Conservation (phyloP, 2,888 invertebrate species). For the Diogma glabrata region DNA sequence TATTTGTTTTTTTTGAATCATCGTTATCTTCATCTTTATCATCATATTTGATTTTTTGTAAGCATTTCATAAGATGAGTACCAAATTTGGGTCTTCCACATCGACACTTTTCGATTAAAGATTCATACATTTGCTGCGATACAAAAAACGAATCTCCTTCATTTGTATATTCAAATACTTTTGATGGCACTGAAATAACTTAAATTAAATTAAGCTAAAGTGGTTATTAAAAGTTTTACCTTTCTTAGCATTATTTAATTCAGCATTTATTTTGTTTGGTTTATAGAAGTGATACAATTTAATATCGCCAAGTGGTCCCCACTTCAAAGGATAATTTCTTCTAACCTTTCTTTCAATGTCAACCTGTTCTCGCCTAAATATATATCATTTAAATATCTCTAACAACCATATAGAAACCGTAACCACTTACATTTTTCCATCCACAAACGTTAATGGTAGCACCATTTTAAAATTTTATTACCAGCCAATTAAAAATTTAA, state of each 20-base stretch:
- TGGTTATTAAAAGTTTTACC: too few species aligned
- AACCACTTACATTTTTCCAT: too few species aligned
- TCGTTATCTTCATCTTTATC: background rate
- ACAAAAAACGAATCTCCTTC: background rate
- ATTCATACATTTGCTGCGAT: background rate
- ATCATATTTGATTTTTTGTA: background rate
- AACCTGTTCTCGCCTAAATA: constrained; percentile 1
- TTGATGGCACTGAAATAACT: too few species aligned
- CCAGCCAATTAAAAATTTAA: too few species aligned
- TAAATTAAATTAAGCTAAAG: too few species aligned
- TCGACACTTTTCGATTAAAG: background rate
- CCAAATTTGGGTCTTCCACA: background rate
- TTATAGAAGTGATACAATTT: background rate
- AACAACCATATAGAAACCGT: too few species aligned
- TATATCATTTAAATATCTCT: too few species aligned
- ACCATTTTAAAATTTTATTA: too few species aligned
- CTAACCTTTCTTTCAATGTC: constrained; percentile 1
- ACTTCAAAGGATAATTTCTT: background rate
- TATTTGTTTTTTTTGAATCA: background rate
- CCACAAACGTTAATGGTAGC: too few species aligned
- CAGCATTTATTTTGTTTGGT: background rate
- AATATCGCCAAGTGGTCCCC: background rate
- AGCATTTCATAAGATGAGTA: background rate
- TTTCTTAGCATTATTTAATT: background rate
- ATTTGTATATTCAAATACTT: constrained; percentile 1